Conservation (phyloP, 92 coral and sea anemone species). For the Muricea muricata region DNA sequence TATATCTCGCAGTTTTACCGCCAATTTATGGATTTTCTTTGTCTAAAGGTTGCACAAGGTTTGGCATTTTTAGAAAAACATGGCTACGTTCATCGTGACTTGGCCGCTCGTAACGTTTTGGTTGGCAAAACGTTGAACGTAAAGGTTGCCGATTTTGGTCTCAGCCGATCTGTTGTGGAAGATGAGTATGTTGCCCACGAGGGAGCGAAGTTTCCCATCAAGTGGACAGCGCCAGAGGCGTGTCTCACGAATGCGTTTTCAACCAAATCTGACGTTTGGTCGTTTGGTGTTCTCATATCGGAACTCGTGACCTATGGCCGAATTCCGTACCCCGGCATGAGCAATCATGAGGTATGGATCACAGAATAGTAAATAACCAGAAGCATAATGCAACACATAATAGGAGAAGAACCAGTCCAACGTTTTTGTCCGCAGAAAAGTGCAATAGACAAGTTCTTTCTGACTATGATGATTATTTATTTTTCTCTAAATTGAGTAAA, state of each 20-base stretch:
- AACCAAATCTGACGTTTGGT: slow-evolving; percentile 98
- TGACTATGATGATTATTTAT: too few relatives aligned
- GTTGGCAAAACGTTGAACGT: slow-evolving; percentile 80
- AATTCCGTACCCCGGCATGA: slow-evolving; percentile 99
- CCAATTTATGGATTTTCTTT: neutral
- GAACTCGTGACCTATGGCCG: slow-evolving; percentile 94
- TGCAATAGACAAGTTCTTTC: too few relatives aligned
- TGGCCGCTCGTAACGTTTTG: slow-evolving; percentile 95
- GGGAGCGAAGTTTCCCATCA: slow-evolving; percentile 98
- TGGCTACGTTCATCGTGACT: slow-evolving; percentile 92
- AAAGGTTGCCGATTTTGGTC: slow-evolving; percentile 97
- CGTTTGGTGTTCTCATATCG: slow-evolving; percentile 87
- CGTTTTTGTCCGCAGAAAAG: too few relatives aligned
- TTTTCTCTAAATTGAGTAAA: too few relatives aligned
- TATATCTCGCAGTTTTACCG: too few relatives aligned
- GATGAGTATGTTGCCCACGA: slow-evolving; percentile 96
- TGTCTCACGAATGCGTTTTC: slow-evolving; percentile 92
- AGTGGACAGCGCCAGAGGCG: slow-evolving; percentile 99
- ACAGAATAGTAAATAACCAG: too few relatives aligned
- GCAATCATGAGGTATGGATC: slow-evolving; percentile 90
- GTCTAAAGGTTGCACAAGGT: slow-evolving; percentile 74
- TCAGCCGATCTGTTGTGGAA: slow-evolving; percentile 88
- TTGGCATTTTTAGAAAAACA: slow-evolving; percentile 90
- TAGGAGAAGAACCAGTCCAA: too few relatives aligned
- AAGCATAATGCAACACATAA: too few relatives aligned